phyloP scores from a whole-genome alignment of 2,888 invertebrate genomes.

The Carabus problematicus region DNA sequence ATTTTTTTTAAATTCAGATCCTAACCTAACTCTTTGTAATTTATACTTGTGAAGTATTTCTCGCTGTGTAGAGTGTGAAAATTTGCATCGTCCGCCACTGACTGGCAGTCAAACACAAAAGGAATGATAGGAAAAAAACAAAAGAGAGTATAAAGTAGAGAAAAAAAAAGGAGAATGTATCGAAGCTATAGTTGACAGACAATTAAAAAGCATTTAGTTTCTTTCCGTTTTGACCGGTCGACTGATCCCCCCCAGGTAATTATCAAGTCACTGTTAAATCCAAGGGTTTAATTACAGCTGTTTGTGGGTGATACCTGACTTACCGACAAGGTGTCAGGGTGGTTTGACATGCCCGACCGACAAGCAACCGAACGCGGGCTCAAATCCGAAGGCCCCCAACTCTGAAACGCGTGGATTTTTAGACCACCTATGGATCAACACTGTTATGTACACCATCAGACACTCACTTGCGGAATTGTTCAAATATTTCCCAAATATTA shows the following conservation, averaged over 20 bases:
- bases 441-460: no score
- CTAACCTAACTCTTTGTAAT: no score
- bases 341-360: neutral
- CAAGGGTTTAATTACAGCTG: conserved; percentile 10
- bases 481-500: no score
- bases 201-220: conserved; percentile 6
- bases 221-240: neutral
- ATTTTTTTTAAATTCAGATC: no score
- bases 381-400: no score
- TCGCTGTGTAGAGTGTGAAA: no score
- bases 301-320: conserved; percentile 10
- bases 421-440: no score
- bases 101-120: neutral
- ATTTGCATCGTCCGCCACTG: no score
- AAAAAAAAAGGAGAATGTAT: neutral
- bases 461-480: no score
- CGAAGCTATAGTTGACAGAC: conserved; percentile 2
- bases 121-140: neutral
- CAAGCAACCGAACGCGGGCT: no score
- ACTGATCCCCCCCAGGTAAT: neutral
- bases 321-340: conserved; percentile 8
- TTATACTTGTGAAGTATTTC: no score
- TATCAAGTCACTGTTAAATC: neutral
- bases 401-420: no score
- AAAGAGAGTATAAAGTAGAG: neutral